These are phyloP conservation scores for Yponomeuta sedellus DNA, from an alignment of 2,888 invertebrate species.

Conservation along the genomic window DNA sequence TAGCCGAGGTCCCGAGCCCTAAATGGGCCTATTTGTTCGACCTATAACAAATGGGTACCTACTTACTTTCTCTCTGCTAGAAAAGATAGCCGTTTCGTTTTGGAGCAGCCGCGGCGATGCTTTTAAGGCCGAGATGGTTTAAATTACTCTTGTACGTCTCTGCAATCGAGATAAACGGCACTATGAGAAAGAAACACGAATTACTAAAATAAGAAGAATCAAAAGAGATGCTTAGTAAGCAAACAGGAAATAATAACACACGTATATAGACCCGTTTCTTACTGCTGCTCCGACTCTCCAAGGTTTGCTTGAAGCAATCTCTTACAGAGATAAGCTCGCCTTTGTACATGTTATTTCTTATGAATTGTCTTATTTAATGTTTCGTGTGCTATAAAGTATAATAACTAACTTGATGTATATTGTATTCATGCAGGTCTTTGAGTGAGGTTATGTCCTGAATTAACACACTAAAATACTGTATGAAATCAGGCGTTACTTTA, in stretches of 20 bases:
- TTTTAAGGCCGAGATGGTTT: slow-evolving; percentile 1
- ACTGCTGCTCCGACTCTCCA: no score
- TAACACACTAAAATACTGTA: no score
- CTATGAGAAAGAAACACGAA: neutral
- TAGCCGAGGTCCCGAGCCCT: neutral
- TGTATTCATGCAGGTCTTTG: no score
- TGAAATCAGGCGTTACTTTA: no score
- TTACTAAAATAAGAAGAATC: neutral
- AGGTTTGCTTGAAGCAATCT: no score
- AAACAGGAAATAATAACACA: neutral
- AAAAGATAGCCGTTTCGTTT: neutral
- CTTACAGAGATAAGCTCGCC: no score
- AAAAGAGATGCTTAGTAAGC: neutral
- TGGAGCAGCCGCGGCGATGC: neutral
- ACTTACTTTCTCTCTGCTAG: neutral
- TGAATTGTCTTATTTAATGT: no score
- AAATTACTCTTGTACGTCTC: slow-evolving; percentile 1
- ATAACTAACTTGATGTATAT: no score
- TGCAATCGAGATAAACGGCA: neutral
- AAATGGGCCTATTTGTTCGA: neutral
- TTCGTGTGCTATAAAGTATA: no score
- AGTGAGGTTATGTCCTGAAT: no score
- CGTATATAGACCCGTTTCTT: no score
- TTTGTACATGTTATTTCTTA: no score
- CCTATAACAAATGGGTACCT: neutral